Conservation (phyloP, 2,888 invertebrate genomes). For the Clistopyga incitator region DNA sequence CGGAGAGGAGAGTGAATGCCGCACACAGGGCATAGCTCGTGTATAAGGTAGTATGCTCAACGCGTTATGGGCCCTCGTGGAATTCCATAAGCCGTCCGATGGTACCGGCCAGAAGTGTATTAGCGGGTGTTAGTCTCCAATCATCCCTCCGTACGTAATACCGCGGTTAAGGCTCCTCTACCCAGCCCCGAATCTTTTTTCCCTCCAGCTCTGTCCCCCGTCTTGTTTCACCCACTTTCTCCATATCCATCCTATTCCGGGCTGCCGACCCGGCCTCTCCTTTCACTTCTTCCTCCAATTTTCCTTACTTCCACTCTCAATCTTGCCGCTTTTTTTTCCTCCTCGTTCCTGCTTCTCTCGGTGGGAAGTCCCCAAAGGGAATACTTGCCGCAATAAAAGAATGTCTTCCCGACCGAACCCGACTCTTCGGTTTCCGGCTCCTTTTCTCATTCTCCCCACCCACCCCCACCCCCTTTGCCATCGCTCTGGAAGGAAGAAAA, state of each 20-base stretch:
- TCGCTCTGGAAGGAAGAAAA: slow-evolving; percentile 45
- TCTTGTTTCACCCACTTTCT: slow-evolving; percentile 11
- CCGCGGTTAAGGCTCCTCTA: slow-evolving; percentile 22
- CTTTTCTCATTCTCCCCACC: slow-evolving; percentile 47
- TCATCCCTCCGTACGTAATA: slow-evolving; percentile 2
- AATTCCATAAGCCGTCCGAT: slow-evolving; percentile 21
- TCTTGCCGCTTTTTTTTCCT: slow-evolving; percentile 14
- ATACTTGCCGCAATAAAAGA: slow-evolving; percentile 64
- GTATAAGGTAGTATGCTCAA: background rate
- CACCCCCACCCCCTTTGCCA: slow-evolving; percentile 18
- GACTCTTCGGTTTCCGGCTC: slow-evolving; percentile 59
- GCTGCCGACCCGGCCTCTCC: slow-evolving; percentile 9
- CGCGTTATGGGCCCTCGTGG: slow-evolving; percentile 18
- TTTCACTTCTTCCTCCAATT: slow-evolving; percentile 50
- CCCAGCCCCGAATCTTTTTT: background rate
- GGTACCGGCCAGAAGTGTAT: slow-evolving; percentile 24
- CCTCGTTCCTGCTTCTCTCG: slow-evolving; percentile 15
- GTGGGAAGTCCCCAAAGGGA: slow-evolving; percentile 49
- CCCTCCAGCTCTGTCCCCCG: background rate
- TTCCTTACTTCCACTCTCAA: slow-evolving; percentile 34
- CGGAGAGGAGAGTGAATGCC: background rate
- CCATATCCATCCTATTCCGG: slow-evolving; percentile 23
- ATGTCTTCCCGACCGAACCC: slow-evolving; percentile 55
- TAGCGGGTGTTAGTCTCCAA: slow-evolving; percentile 30
- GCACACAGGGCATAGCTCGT: background rate